A percentile compares a stretch with the other conserved stretches of the same genome.
These are phyloP conservation scores for Brachirus orientalis DNA, from an alignment of 2,113 vertebrate species.

Conservation along the genomic window DNA sequence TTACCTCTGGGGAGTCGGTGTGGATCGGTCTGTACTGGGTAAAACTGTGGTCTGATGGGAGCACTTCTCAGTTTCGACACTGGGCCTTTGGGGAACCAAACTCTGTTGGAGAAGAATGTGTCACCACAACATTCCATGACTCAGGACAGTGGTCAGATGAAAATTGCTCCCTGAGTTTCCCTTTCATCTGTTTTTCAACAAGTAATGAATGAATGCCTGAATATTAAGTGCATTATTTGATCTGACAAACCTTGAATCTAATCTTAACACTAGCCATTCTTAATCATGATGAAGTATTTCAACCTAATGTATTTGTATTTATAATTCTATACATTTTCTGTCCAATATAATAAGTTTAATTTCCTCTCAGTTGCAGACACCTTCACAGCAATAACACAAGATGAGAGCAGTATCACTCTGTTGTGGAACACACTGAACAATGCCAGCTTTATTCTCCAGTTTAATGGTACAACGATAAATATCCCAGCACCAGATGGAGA, in stretches of 20 bases:
- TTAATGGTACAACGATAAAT: slow-evolving; percentile 2
- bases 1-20: rapidly evolving
- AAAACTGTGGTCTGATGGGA: slow-evolving; percentile 53
- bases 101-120: background rate
- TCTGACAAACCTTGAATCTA: too few species aligned
- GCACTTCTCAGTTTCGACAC: slow-evolving; percentile 22
- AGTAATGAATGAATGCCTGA: slow-evolving; percentile 15
- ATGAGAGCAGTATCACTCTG: slow-evolving; percentile 45
- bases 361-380: background rate
- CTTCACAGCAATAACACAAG: background rate
- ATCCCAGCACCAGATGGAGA: slow-evolving; percentile 10
- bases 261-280: too few species aligned
- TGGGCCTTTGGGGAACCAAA: background rate
- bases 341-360: too few species aligned
- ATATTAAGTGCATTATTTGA: background rate
- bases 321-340: too few species aligned
- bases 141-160: slow-evolving; percentile 41
- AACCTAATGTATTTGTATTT: too few species aligned
- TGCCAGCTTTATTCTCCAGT: slow-evolving; percentile 11
- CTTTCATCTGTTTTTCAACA: slow-evolving; percentile 38
- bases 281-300: too few species aligned
- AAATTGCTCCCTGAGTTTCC: slow-evolving; percentile 1
- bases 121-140: slow-evolving; percentile 8
- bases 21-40: slow-evolving; percentile 46
- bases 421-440: slow-evolving; percentile 26